Percentiles rank a stretch among this genome's conserved stretches.
Evolutionary conservation across 35 echinoderm and acorn worm species (phyloP).

Genomic region (Ptychodera flava): DNA sequence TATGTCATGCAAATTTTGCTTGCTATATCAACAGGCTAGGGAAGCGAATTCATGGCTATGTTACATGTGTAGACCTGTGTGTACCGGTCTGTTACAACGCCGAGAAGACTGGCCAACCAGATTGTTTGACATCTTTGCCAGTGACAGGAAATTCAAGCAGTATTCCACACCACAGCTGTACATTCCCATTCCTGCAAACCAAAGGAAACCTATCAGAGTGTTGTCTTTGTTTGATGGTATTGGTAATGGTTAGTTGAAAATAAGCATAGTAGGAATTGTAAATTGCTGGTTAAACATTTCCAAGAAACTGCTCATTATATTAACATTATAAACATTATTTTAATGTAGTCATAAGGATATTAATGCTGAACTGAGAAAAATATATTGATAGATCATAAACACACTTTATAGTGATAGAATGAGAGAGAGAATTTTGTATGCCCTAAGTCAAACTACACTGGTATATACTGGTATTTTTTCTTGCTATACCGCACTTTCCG

Average conservation of each 20-base stretch:
- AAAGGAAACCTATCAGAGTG: constrained; percentile 76
- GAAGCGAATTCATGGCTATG: constrained; percentile 63
- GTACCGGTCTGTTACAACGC: constrained; percentile 31
- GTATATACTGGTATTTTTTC: too few relatives aligned
- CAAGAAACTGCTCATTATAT: too few relatives aligned
- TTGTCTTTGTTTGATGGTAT: constrained; percentile 91
- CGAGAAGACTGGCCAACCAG: constrained; percentile 53
- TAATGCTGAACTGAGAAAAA: too few relatives aligned
- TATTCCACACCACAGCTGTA: constrained; percentile 50
- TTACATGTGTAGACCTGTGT: constrained; percentile 61
- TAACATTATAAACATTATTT: too few relatives aligned
- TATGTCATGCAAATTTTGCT: background rate
- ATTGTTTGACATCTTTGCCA: constrained; percentile 60
- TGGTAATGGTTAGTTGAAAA: constrained; percentile 88
- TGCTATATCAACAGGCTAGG: constrained; percentile 15
- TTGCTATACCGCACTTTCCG: too few relatives aligned
- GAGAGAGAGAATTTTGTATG: too few relatives aligned
- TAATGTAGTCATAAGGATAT: too few relatives aligned
- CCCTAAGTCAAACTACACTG: too few relatives aligned
- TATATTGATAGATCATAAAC: too few relatives aligned
- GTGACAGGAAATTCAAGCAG: constrained; percentile 33
- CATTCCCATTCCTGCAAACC: constrained; percentile 28
- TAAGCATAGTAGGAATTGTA: background rate
- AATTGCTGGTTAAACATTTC: too few relatives aligned
- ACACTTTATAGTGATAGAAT: too few relatives aligned